Evolutionary conservation across 37 sponge, comb jelly and placozoan species (phyloP).

Genomic region (Dysidea cf. avara): DNA sequence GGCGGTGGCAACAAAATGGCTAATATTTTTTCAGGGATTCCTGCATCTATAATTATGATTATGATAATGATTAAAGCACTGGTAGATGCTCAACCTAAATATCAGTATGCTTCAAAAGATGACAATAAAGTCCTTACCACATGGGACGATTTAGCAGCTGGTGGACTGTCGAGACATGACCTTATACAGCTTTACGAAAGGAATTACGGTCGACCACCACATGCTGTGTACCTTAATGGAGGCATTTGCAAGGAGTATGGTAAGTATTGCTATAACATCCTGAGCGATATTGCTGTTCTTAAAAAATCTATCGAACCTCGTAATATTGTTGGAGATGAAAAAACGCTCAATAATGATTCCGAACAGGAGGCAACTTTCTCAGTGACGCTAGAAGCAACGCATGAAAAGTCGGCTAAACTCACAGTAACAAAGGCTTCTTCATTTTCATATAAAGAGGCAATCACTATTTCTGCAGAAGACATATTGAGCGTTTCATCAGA

Average conservation of each 20-base stretch:
- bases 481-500: slow-evolving; percentile 4
- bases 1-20: too few species aligned
- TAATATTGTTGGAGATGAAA: background rate
- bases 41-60: too few species aligned
- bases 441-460: background rate
- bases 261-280: slow-evolving; percentile 7
- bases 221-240: background rate
- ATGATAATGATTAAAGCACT: too few species aligned
- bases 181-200: too few species aligned
- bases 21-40: too few species aligned
- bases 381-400: background rate
- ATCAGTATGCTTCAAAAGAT: too few species aligned
- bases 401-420: slow-evolving; percentile 10
- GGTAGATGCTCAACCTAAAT: too few species aligned
- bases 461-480: slow-evolving; percentile 4
- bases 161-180: too few species aligned
- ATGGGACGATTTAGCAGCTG: too few species aligned
- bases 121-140: too few species aligned
- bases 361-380: background rate
- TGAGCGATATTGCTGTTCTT: background rate
- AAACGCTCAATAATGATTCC: background rate
- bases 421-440: slow-evolving; percentile 10
- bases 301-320: background rate
- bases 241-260: background rate
- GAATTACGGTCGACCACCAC: background rate